A percentile compares a stretch with the other conserved stretches of the same genome.
Evolutionary conservation across 1,140 invertebrate species (phyloP).

Genomic region (Drosophila suzukii): DNA sequence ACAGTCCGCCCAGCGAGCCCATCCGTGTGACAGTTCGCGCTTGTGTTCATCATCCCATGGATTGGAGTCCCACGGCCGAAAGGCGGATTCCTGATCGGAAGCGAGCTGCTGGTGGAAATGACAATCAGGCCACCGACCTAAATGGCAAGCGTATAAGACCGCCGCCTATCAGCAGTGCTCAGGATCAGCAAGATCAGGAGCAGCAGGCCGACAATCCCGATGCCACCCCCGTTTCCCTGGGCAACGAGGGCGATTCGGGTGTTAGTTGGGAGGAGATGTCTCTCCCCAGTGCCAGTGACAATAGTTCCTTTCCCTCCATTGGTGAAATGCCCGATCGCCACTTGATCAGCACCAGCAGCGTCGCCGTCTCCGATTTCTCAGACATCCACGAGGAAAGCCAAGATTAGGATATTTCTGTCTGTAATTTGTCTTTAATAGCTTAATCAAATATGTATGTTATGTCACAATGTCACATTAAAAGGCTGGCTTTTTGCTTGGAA

Average conservation of each 20-base stretch:
- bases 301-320: constrained; percentile 40
- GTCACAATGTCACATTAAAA: too few relatives aligned
- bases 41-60: constrained; percentile 55
- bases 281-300: constrained; percentile 32
- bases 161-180: too few relatives aligned
- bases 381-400: constrained; percentile 5
- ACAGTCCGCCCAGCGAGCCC: constrained; percentile 38
- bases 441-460: not conserved
- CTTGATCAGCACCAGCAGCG: constrained; percentile 69
- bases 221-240: constrained; percentile 35
- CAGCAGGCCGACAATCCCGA: constrained; percentile 8
- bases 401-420: not conserved
- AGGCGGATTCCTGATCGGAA: not conserved
- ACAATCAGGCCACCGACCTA: not conserved
- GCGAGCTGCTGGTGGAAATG: not conserved
- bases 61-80: constrained; percentile 56
- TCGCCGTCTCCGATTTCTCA: constrained; percentile 51
- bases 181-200: not conserved
- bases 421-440: too few relatives aligned
- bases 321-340: constrained; percentile 66
- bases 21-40: constrained; percentile 39
- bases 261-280: constrained; percentile 44
- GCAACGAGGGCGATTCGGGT: constrained; percentile 46
- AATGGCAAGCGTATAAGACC: constrained; percentile 22
- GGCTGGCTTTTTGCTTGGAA: too few relatives aligned